Evolutionary conservation across 2,888 invertebrate species (phyloP).

Genomic region (Dicranocentrus wangi): DNA sequence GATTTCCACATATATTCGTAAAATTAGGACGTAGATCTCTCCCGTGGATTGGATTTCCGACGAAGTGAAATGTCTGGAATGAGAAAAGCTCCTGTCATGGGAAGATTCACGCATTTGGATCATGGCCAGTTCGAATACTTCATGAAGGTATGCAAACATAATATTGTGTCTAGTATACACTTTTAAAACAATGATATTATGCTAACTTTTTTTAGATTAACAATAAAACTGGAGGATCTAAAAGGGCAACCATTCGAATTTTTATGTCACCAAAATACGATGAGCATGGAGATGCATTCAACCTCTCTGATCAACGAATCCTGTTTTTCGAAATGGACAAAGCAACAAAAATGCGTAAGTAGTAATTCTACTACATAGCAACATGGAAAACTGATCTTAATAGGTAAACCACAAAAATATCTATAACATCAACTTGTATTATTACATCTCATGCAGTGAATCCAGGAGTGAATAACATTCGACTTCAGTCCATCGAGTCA

Average conservation of each 20-base stretch:
- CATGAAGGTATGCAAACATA: slow-evolving; percentile 67
- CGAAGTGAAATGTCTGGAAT: slow-evolving; percentile 22
- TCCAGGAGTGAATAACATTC: slow-evolving; percentile 78
- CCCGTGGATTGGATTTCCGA: slow-evolving; percentile 85
- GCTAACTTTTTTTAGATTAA: slow-evolving; percentile 67
- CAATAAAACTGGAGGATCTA: slow-evolving; percentile 74
- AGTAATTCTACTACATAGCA: background rate
- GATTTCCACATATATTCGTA: too few species aligned
- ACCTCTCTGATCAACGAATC: slow-evolving; percentile 80
- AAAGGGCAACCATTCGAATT: slow-evolving; percentile 81
- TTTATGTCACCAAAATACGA: slow-evolving; percentile 82
- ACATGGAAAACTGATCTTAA: background rate
- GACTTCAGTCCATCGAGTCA: slow-evolving; percentile 82
- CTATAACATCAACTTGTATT: background rate
- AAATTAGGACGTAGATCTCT: slow-evolving; percentile 84
- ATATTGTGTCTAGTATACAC: too few species aligned
- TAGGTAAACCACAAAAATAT: too few species aligned
- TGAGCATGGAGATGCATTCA: slow-evolving; percentile 81
- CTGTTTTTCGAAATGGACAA: slow-evolving; percentile 85
- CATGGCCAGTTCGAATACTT: slow-evolving; percentile 73
- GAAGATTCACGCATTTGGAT: slow-evolving; percentile 73
- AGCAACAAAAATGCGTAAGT: slow-evolving; percentile 76
- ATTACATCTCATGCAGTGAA: slow-evolving; percentile 78
- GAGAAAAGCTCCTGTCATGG: slow-evolving; percentile 68
- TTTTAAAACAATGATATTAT: background rate